phyloP scores from a whole-genome alignment of 2,888 invertebrate genomes.

The Automeris io region DNA sequence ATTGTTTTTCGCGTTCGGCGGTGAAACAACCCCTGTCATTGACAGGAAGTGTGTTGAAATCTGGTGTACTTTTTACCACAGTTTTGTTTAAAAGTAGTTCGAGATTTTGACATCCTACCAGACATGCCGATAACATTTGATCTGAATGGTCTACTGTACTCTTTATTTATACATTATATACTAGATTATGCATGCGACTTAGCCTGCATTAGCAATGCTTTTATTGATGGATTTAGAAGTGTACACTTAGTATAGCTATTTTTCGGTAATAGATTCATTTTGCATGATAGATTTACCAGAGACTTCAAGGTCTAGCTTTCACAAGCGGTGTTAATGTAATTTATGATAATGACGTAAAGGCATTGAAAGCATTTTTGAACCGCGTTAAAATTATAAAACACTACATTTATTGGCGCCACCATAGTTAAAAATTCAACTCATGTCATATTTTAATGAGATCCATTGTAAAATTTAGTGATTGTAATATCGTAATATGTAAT shows the following conservation, averaged over 20 bases:
- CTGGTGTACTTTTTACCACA: conserved; percentile 67
- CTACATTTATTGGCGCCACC: conserved; percentile 7
- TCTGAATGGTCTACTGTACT: conserved; percentile 61
- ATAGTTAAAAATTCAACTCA: conserved; percentile 38
- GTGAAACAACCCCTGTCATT: conserved; percentile 43
- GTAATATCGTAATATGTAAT: too few relatives aligned
- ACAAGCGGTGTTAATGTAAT: too few relatives aligned
- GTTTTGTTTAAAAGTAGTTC: conserved; percentile 61
- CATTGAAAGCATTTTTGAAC: too few relatives aligned
- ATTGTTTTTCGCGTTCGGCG: conserved; percentile 48
- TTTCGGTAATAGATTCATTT: too few relatives aligned
- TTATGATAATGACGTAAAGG: too few relatives aligned
- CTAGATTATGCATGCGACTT: too few relatives aligned
- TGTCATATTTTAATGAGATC: conserved; percentile 38
- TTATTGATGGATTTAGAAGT: too few relatives aligned
- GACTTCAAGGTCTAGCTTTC: too few relatives aligned
- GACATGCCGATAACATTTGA: conserved; percentile 44
- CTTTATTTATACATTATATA: conserved; percentile 33
- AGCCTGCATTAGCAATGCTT: too few relatives aligned
- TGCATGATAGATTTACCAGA: too few relatives aligned
- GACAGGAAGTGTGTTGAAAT: conserved; percentile 71
- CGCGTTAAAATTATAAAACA: too few relatives aligned
- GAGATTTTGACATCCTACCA: conserved; percentile 50
- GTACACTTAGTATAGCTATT: too few relatives aligned
- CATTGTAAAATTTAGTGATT: conserved; percentile 39